These are phyloP conservation scores for Trichogramma pretiosum DNA, from an alignment of 1,140 invertebrate genomes.

Conservation along the genomic window DNA sequence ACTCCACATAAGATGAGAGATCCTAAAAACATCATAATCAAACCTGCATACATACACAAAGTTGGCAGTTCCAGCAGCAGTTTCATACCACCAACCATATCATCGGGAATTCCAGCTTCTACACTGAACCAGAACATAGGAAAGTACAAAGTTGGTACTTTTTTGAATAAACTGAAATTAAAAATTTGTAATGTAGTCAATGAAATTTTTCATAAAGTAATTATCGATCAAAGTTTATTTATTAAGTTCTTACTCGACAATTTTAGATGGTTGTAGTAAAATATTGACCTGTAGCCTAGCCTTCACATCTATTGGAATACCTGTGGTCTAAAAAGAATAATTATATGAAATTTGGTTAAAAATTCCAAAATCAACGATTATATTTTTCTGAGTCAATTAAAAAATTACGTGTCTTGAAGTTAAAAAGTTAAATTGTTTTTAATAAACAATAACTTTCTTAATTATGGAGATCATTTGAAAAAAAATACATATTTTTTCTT, in stretches of 20 bases:
- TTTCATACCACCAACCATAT: constrained; percentile 38
- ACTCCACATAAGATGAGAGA: constrained; percentile 23
- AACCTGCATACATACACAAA: constrained; percentile 27
- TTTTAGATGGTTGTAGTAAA: constrained; percentile 54
- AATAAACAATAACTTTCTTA: no score
- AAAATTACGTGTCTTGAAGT: no score
- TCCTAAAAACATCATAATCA: constrained; percentile 32
- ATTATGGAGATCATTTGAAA: no score
- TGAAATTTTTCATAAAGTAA: not conserved
- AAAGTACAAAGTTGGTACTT: constrained; percentile 60
- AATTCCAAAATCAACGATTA: no score
- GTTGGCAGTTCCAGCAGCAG: constrained; percentile 31
- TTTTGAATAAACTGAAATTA: constrained; percentile 50
- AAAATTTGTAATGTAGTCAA: not conserved
- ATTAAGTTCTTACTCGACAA: constrained; percentile 53
- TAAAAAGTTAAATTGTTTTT: no score
- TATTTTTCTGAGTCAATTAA: no score
- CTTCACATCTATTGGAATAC: constrained; percentile 64
- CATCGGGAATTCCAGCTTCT: constrained; percentile 50
- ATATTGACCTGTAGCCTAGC: constrained; percentile 71
- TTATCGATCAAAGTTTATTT: not conserved
- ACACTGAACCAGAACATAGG: constrained; percentile 73
- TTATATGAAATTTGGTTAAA: no score
- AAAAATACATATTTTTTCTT: no score
- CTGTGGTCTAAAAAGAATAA: constrained; percentile 54